Evolutionary conservation across 2,797 vertebrate species (phyloP), one percentile per base, ranked within the genome.

Genomic region (Sebastiscus tertius): DNA sequence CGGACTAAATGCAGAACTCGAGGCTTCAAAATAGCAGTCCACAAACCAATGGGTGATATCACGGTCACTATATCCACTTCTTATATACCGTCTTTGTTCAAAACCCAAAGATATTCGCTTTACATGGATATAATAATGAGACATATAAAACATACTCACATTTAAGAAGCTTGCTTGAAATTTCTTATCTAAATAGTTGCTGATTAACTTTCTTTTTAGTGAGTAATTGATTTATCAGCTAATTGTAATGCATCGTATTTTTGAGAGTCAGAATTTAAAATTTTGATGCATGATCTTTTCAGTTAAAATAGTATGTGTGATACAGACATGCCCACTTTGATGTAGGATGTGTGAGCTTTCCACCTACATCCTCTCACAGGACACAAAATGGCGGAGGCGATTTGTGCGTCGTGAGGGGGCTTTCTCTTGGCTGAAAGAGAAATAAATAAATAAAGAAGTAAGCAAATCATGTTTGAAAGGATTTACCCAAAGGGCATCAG

Each of bases 401-500:
- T 83, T 62, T 72, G 75, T 55, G 76, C 1, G 24, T 61, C 39
- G 80, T 77, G 86, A 73, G 68, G 77, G 46, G 56, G 26, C 77
- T 89, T 60, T 84, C 80, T 71, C 81, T 77, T 26, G 4, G 34
- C 78, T 69, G 79, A 85, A 75, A 87, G 73, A 60, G 52, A 90
- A 87, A 93, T 83, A 89, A 90, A 93, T 67, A 67, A 67, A 67
- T 52, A 54, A 65, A 65, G 80, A 81, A 72, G 83, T 39, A 83
- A 89, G 83, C 75, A 88, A 91, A 90, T 87, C 78, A 62, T 88
- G 87, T 94, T 92, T 92, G 88, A 93, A 89, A 93, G 87, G 90
- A 89, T 93, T 94, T 89, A 90, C 88, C 91, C 93, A 90, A 80
- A 89, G 85, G 92, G 84, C 86, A 92, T 95, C 93, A 95, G 94